Evolutionary conservation across 2,888 invertebrate species (phyloP), one percentile per base, ranked within the genome.

Genomic region (Allacma fusca): DNA sequence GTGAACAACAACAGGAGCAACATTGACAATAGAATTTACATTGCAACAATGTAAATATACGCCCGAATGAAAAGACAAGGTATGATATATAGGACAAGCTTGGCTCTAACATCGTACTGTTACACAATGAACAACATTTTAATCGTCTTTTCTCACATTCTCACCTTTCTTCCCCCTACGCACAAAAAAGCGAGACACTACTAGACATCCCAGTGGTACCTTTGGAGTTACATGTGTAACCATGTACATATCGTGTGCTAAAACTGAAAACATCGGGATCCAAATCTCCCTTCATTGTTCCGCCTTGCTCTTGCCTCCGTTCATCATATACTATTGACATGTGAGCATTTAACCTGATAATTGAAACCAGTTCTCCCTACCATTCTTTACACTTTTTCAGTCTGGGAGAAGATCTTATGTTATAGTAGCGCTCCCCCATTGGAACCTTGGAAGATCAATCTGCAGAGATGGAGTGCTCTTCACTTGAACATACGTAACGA

Each of bases 341-440:
- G 28, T 57, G 71, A 23, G 44, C 71, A 70, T 70, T 70, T 70
- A 44, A 43, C 43, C 44, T 13, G 50, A 70, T 70, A 43, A 71
- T 71, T n/a, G 57, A 26, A 71, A 71, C 71, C 71, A 71, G 71
- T 71, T 71, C 50, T 70, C 23, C 28, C 57, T 57, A 71, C 57
- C 71, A 50, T 71, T 70, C 23, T 23, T 70, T 57, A 50, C 71
- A 71, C 71, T 19, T 57, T 28, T 21, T n/a, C n/a, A 21, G 16
- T 44, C 1, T 26, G 16, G 26, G 24, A 24, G 5, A 43, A 24
- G n/a, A n/a, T 23, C 44, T 16, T 24, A n/a, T n/a, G n/a, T n/a
- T n/a, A n/a, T n/a, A n/a, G n/a, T n/a, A n/a, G n/a, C n/a, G n/a
- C n/a, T n/a, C n/a, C n/a, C n/a, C n/a, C n/a, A n/a, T n/a, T n/a